Base-by-base conservation (phyloP, 2,113 vertebrate species). In the Oreotrochilus melanogaster region DNA sequence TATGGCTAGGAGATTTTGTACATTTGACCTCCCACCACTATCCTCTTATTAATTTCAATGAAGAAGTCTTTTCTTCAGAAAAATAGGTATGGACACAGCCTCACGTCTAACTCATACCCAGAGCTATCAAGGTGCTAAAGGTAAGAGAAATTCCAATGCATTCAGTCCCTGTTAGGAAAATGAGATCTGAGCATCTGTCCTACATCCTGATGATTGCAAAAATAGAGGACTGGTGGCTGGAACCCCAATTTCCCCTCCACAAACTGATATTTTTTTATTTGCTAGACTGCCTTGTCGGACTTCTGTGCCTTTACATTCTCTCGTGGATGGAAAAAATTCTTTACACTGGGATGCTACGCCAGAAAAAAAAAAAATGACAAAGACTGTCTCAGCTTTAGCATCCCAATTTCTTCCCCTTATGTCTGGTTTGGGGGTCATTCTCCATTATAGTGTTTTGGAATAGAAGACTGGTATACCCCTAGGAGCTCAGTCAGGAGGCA, bases 201-300 rank as follows among this genome's bases (percentile, higher is more conserved):
- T 53, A 30, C 18, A 48, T 31, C 18, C 18, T 22, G 19, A 1
- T 21, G 25, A 47, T 10, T 60, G 11, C n/a, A 80, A 72, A 83
- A 86, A 31, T 2, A 76, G 50, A 72, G 24, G 11, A 65, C 76
- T 7, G 18, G 12, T 57, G 30, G 10, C 28, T 88, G 35, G 24
- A 78, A 54, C 2, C 5, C 4, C 25, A 30, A 6, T 33, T 17
- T 76, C 92, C 30, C 27, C 10, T 58, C 4, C 8, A 65, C 23
- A 43, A 18, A 25, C 6, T 28, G n/a, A 18, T n/a, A 39, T n/a
- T 54, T 65, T 73, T 73, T 69, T 19, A 9, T 78, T 84, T 0
- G 0, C 11, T 53, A 30, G 13, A n/a, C 14, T 70, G 33, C 0
- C 0, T 28, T 28, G 54, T 82, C 61, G 72, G 53, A 27, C 42